phyloP scores from a whole-genome alignment of 2,797 vertebrate genomes.

The Silurus lanzhouensis region DNA sequence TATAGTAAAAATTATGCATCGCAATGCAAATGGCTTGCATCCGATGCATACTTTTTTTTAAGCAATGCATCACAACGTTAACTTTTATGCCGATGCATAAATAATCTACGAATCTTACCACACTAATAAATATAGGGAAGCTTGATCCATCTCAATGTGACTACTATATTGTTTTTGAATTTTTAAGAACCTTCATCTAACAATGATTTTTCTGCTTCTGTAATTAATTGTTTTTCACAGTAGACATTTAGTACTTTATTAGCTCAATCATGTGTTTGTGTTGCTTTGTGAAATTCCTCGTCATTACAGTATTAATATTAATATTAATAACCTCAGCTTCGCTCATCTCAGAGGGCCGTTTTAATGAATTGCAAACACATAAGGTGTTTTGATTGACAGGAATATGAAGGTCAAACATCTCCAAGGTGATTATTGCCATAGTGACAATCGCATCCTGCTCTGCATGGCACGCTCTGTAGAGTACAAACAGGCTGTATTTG shows the following conservation, averaged over 20 bases:
- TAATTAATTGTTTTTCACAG: too few relatives aligned
- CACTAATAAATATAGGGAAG: not conserved
- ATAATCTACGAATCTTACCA: too few relatives aligned
- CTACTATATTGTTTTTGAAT: not conserved
- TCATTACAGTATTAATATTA: conserved; percentile 27
- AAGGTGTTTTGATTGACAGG: conserved; percentile 18
- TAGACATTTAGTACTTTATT: not conserved
- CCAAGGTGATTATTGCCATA: conserved; percentile 45
- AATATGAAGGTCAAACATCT: conserved; percentile 37
- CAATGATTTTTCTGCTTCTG: not conserved
- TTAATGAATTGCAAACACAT: conserved; percentile 40
- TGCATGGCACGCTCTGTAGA: not conserved
- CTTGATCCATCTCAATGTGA: not conserved
- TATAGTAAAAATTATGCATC: too few relatives aligned
- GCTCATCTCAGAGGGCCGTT: not conserved
- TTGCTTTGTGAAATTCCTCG: not conserved
- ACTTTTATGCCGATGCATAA: too few relatives aligned
- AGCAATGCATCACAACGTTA: too few relatives aligned
- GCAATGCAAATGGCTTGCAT: too few relatives aligned
- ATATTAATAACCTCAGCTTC: conserved; percentile 1
- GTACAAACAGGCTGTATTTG: not conserved
- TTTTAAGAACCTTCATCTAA: not conserved
- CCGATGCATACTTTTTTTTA: too few relatives aligned
- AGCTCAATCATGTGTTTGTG: not conserved
- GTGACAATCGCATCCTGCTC: conserved; percentile 29